These are phyloP conservation scores for Caenorhabditis japonica DNA, from an alignment of 2,888 invertebrate genomes.

Conservation along the genomic window DNA sequence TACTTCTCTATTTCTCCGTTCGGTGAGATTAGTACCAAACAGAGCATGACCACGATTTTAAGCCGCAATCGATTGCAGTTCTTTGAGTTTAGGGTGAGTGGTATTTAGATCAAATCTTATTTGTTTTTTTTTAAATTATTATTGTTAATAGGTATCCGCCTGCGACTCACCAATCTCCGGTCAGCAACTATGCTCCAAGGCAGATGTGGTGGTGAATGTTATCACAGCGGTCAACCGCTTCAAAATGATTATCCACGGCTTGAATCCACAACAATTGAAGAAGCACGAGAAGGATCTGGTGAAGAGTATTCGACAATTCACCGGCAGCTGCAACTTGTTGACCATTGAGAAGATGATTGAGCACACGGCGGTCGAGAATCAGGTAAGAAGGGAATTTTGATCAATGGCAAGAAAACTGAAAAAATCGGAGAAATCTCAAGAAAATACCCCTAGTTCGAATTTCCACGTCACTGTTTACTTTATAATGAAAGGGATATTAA, in stretches of 20 bases:
- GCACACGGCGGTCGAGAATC: slow-evolving; percentile 55
- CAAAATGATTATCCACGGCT: slow-evolving; percentile 68
- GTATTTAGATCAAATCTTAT: too few relatives aligned
- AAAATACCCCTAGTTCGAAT: not conserved
- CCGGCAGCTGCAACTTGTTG: slow-evolving; percentile 71
- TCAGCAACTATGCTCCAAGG: slow-evolving; percentile 66
- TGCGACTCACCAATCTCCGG: slow-evolving; percentile 72
- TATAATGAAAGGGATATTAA: too few relatives aligned
- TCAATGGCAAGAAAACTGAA: not conserved
- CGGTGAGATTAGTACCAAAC: slow-evolving; percentile 71
- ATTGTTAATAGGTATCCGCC: slow-evolving; percentile 61
- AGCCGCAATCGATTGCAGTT: slow-evolving; percentile 61
- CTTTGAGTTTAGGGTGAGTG: slow-evolving; percentile 68
- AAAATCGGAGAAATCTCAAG: not conserved
- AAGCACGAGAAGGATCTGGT: slow-evolving; percentile 72
- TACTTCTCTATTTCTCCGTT: slow-evolving; percentile 72
- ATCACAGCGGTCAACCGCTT: slow-evolving; percentile 72
- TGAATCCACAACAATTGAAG: slow-evolving; percentile 69
- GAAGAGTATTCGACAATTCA: slow-evolving; percentile 70
- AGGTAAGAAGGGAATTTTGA: slow-evolving; percentile 41
- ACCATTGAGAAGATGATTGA: slow-evolving; percentile 73
- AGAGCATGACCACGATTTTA: slow-evolving; percentile 69
- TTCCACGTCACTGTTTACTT: too few relatives aligned
- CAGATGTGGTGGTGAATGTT: slow-evolving; percentile 71
- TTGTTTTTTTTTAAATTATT: not conserved